Percentiles rank a stretch among this genome's conserved stretches.
Evolutionary conservation across 35 echinoderm and acorn worm species (phyloP).

Genomic region (Apostichopus japonicus): DNA sequence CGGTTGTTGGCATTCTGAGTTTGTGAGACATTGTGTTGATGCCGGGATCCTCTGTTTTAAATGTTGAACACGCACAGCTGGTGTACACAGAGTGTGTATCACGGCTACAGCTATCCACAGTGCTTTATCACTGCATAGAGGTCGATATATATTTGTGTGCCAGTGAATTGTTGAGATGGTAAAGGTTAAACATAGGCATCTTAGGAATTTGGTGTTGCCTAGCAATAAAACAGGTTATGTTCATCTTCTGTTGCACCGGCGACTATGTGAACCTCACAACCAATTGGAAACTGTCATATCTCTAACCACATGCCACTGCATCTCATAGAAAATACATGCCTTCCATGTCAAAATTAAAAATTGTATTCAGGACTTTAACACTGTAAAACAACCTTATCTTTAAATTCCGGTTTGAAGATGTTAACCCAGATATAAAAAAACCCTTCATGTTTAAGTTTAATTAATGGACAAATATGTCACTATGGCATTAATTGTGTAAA

Average conservation of each 20-base stretch:
- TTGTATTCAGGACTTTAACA: too few relatives aligned
- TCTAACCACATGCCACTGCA: background rate
- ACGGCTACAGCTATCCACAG: background rate
- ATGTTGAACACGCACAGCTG: background rate
- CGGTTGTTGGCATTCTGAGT: slow-evolving; percentile 36
- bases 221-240: slow-evolving; percentile 40
- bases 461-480: too few relatives aligned
- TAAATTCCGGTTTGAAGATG: too few relatives aligned
- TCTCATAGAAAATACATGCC: too few relatives aligned
- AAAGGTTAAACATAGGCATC: slow-evolving; percentile 46
- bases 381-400: too few relatives aligned
- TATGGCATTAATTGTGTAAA: too few relatives aligned
- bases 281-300: background rate
- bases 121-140: background rate
- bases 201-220: slow-evolving; percentile 36
- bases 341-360: too few relatives aligned
- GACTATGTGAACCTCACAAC: background rate
- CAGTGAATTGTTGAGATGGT: background rate
- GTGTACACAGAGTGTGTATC: background rate
- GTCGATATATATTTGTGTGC: background rate
- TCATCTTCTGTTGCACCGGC: background rate
- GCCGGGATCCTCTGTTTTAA: background rate
- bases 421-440: too few relatives aligned
- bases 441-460: background rate
- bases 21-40: too few relatives aligned